Percentiles rank a stretch among this genome's conserved stretches.
Conservation (phyloP, 2,113 vertebrate species). For the Epinephelus cyanopodus region DNA sequence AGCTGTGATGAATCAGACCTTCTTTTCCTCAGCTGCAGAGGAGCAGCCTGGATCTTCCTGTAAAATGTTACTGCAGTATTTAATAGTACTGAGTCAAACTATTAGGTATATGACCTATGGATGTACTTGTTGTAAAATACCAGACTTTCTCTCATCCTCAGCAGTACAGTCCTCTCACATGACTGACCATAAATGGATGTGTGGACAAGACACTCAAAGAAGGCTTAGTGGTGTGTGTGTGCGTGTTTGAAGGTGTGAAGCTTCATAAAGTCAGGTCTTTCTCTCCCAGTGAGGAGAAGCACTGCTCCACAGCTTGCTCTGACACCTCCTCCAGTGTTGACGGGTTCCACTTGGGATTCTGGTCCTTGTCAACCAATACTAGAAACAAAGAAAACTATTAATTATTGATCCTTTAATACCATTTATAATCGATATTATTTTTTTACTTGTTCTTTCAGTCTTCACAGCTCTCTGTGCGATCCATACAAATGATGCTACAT, state of each 20-base stretch:
- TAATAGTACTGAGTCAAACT: not conserved
- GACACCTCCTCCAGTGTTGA: slow-evolving; percentile 88
- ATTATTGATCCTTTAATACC: not conserved
- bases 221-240: slow-evolving; percentile 32
- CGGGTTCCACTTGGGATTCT: slow-evolving; percentile 92
- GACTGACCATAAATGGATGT: not conserved
- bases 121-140: not conserved
- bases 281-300: slow-evolving; percentile 90
- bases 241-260: slow-evolving; percentile 4
- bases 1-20: slow-evolving; percentile 10
- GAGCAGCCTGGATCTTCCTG: not conserved
- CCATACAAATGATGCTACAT: not conserved
- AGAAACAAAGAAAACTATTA: slow-evolving; percentile 21
- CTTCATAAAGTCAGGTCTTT: slow-evolving; percentile 88
- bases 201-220: slow-evolving; percentile 15
- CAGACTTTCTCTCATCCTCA: not conserved
- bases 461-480: not conserved
- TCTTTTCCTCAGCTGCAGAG: slow-evolving; percentile 8
- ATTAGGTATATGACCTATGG: not conserved
- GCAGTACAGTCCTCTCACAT: not conserved
- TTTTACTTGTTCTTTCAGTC: not conserved
- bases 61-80: slow-evolving; percentile 4
- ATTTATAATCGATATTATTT: not conserved
- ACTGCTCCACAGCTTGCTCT: slow-evolving; percentile 85
- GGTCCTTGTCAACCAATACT: slow-evolving; percentile 96